Percentiles rank a stretch among this genome's conserved stretches.
These are phyloP conservation scores for Plutomurus gul DNA, from an alignment of 1,140 invertebrate species.

Conservation along the genomic window DNA sequence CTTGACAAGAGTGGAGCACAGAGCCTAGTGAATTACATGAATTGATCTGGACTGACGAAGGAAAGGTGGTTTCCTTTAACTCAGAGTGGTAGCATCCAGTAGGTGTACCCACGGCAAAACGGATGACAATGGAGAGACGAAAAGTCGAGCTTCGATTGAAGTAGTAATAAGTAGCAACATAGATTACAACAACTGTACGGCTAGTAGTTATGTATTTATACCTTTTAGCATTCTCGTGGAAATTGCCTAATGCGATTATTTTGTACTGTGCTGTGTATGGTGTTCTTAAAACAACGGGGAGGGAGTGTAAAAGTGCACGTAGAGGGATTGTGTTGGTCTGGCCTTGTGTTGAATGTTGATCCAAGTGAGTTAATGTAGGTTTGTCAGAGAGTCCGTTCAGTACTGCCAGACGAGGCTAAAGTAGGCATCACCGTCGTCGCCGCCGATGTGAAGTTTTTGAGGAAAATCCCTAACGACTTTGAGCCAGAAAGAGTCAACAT, in stretches of 20 bases:
- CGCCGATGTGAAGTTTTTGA: constrained; percentile 11
- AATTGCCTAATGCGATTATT: too few relatives aligned
- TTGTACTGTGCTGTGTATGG: background rate
- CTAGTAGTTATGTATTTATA: too few relatives aligned
- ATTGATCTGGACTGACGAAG: background rate
- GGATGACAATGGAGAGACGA: too few relatives aligned
- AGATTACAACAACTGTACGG: too few relatives aligned
- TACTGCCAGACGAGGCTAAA: too few relatives aligned
- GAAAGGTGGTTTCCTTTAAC: background rate
- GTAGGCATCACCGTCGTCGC: too few relatives aligned
- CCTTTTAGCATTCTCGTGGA: too few relatives aligned
- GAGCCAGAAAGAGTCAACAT: constrained; percentile 4
- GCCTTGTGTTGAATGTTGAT: background rate
- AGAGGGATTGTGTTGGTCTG: background rate
- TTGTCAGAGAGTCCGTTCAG: background rate
- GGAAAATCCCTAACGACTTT: constrained; percentile 20
- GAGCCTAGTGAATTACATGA: background rate
- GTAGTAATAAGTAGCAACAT: too few relatives aligned
- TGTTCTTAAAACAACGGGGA: background rate
- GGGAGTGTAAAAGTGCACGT: background rate
- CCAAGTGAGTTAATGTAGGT: background rate
- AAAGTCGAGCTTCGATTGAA: too few relatives aligned
- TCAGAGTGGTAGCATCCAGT: too few relatives aligned
- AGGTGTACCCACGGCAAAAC: too few relatives aligned
- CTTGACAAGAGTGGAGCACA: too few relatives aligned